Conservation (phyloP, 2,888 invertebrate species). For the Coenonympha glycerion region DNA sequence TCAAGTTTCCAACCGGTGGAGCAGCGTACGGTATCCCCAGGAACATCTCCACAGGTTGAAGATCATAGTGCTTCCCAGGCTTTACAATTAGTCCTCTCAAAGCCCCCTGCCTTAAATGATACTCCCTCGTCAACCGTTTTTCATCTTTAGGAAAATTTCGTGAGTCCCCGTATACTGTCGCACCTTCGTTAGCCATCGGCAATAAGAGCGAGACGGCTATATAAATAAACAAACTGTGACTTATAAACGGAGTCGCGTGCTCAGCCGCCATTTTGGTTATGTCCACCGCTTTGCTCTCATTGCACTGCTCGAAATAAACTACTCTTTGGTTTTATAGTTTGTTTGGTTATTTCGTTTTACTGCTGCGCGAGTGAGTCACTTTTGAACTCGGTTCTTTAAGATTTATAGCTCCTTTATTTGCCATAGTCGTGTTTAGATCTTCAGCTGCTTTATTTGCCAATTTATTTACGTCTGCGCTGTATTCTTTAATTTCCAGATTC, state of each 20-base stretch:
- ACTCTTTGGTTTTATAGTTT: conserved; percentile 37
- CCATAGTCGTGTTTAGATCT: conserved; percentile 10
- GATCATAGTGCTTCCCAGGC: conserved; percentile 77
- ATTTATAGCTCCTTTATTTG: conserved; percentile 15
- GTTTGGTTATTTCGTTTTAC: conserved; percentile 42
- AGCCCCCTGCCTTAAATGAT: conserved; percentile 80
- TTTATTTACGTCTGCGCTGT: neutral
- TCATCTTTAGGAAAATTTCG: conserved; percentile 52
- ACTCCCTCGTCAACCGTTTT: conserved; percentile 74
- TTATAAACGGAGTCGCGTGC: conserved; percentile 66
- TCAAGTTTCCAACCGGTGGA: conserved; percentile 81
- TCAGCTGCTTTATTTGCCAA: neutral
- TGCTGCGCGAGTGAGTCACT: conserved; percentile 49
- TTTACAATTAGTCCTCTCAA: conserved; percentile 81
- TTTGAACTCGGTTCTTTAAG: conserved; percentile 21
- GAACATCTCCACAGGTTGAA: conserved; percentile 83
- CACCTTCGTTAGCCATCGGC: conserved; percentile 62
- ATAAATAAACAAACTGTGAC: conserved; percentile 71
- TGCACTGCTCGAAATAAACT: conserved; percentile 33
- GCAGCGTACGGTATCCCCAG: conserved; percentile 89
- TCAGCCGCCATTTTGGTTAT: conserved; percentile 68
- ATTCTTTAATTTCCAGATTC: neutral
- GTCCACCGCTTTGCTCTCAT: conserved; percentile 50
- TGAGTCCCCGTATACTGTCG: conserved; percentile 54
- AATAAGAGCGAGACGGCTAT: conserved; percentile 63